These are phyloP conservation scores for Microhierax caerulescens DNA, from an alignment of 2,797 vertebrate genomes.

Conservation along the genomic window DNA sequence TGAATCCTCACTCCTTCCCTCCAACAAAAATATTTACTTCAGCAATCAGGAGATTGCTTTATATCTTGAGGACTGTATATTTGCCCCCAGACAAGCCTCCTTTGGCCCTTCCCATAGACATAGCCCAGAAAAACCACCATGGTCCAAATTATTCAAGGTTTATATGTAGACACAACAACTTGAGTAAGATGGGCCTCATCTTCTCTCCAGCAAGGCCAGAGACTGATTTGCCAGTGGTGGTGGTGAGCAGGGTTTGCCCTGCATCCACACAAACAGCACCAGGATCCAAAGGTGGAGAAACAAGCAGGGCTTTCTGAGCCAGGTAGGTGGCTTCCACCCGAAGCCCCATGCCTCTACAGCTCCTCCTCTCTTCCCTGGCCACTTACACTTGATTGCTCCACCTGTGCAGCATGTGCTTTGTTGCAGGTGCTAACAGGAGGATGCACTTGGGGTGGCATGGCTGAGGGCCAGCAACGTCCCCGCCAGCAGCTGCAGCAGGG, in stretches of 20 bases:
- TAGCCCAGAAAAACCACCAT: background rate
- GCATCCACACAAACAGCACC: background rate
- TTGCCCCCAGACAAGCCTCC: background rate
- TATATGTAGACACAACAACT: background rate
- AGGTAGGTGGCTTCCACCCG: background rate
- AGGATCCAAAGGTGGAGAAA: background rate
- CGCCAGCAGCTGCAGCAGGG: background rate
- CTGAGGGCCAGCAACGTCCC: background rate
- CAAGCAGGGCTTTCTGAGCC: background rate
- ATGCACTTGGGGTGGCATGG: background rate
- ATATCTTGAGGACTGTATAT: background rate
- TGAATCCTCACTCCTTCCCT: background rate
- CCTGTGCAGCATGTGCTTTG: rapidly evolving
- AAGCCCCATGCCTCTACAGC: rapidly evolving
- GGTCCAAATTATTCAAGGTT: background rate
- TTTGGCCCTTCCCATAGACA: background rate
- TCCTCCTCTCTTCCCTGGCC: background rate
- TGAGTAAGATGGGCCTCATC: background rate
- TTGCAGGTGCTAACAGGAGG: background rate
- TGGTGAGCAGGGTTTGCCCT: background rate
- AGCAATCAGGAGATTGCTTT: background rate
- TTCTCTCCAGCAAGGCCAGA: background rate
- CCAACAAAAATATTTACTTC: background rate
- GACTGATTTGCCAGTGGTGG: background rate
- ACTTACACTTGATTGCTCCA: rapidly evolving